Evolutionary conservation across 2,113 vertebrate species (phyloP).

Genomic region (Odontophorus gujanensis): DNA sequence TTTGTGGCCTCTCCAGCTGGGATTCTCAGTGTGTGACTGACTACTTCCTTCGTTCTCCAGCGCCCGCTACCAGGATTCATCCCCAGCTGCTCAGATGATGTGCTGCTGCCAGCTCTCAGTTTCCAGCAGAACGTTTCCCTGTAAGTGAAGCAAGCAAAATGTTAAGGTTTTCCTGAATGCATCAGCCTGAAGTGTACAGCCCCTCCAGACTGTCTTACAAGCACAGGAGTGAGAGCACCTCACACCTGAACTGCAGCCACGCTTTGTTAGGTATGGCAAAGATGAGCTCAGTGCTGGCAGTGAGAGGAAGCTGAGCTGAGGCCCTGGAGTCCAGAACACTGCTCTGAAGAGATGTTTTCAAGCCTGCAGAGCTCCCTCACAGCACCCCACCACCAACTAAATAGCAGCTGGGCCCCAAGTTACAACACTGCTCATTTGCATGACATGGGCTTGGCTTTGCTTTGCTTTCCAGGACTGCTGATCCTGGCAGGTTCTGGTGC

Average conservation of each 20-base stretch:
- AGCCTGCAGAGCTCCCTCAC: accelerated
- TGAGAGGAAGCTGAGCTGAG: background rate
- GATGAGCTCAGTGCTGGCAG: background rate
- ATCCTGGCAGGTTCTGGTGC: background rate
- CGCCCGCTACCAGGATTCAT: background rate
- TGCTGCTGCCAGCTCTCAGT: constrained; percentile 52
- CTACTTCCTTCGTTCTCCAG: constrained; percentile 7
- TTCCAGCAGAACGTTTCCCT: constrained; percentile 82
- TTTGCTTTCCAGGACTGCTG: background rate
- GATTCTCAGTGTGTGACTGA: background rate
- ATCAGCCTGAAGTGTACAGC: background rate
- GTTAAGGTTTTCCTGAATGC: background rate
- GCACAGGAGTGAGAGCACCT: background rate
- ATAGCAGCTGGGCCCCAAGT: accelerated
- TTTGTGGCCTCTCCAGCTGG: background rate
- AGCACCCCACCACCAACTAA: background rate
- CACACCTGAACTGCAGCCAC: accelerated
- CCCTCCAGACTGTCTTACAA: background rate
- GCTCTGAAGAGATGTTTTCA: background rate
- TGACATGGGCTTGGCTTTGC: accelerated
- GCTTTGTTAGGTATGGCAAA: background rate
- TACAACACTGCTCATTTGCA: accelerated
- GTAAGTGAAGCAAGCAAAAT: background rate
- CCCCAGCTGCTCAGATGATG: background rate
- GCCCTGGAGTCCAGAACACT: background rate